Base-by-base conservation (phyloP, 2,797 vertebrate genomes). In the Pelochelys cantorii region DNA sequence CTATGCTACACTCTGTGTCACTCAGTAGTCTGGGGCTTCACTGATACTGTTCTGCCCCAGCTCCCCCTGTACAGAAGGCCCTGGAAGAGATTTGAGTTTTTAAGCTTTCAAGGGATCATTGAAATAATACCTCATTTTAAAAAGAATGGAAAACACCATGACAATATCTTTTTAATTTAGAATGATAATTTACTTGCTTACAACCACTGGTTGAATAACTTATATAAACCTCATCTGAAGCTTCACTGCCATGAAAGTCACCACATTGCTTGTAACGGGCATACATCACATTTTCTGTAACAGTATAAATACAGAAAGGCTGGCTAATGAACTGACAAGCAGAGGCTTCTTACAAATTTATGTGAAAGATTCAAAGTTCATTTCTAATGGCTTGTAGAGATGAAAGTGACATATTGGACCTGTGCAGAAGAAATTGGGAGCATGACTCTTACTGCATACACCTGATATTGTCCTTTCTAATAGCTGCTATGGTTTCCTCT, bases 11-110 rank as follows among this genome's bases (percentile, higher is more conserved):
- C 15, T 84, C n/a, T 53, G 62, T 83, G 52, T 48, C 71, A 37
- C 13, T 48, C 48, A 54, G 52, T 25, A 84, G 71, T 14, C 29
- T 85, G 81, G 48, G 5, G 27, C 77, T 55, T 81, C 57, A 3
- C 37, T 60, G 22, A 15, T 48, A 93, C 6, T 25, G 34, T 7
- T 80, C 65, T 90, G 27, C 18, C 52, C 13, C 14, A 11, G 25
- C 25, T 79, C 17, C 90, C 77, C 34, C 23, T 60, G 11, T 15
- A 90, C 0, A 59, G 14, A 2, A 71, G 88, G 53, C 3, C 86
- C 86, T 89, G 83, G 31, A 87, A 91, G 34, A 93, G 85, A 89
- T 79, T 74, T 86, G 54, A 91, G 12, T 12, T 37, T 29, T 48
- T 75, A 75, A 48, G 29, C 74, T 89, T 94, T 80, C 29, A 86